phyloP scores from a whole-genome alignment of 1,140 invertebrate species.

The Agrypnia vestita region DNA sequence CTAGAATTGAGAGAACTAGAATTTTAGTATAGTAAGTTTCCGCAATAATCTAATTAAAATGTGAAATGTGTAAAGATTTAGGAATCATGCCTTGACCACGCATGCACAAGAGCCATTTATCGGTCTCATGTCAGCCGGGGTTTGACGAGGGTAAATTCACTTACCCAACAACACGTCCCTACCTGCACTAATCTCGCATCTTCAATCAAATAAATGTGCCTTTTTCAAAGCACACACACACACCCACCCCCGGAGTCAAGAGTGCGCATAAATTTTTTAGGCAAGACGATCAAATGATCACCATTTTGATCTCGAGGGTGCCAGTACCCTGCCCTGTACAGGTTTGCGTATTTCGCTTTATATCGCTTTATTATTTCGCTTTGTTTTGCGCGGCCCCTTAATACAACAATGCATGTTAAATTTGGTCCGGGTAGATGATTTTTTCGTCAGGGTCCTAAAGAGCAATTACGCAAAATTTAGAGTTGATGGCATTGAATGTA shows the following conservation, averaged over 20 bases:
- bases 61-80: no score
- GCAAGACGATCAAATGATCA: constrained; percentile 27
- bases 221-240: constrained; percentile 43
- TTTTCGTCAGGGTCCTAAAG: no score
- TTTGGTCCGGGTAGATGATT: no score
- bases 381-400: no score
- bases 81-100: neutral
- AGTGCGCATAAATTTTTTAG: constrained; percentile 46
- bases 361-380: no score
- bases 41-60: no score
- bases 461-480: no score
- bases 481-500: no score
- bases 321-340: neutral
- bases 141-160: constrained; percentile 62
- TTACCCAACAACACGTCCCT: constrained; percentile 58
- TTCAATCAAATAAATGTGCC: constrained; percentile 59
- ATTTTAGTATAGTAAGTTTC: no score
- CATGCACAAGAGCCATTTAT: constrained; percentile 50
- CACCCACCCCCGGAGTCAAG: constrained; percentile 43
- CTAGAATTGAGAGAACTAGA: no score
- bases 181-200: constrained; percentile 60
- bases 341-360: no score
- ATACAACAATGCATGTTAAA: no score
- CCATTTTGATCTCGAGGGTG: neutral
- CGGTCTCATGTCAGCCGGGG: constrained; percentile 58